Evolutionary conservation across 2,888 invertebrate species (phyloP), one percentile per base, ranked within the genome.

Genomic region (Lasioglossum lativentre): DNA sequence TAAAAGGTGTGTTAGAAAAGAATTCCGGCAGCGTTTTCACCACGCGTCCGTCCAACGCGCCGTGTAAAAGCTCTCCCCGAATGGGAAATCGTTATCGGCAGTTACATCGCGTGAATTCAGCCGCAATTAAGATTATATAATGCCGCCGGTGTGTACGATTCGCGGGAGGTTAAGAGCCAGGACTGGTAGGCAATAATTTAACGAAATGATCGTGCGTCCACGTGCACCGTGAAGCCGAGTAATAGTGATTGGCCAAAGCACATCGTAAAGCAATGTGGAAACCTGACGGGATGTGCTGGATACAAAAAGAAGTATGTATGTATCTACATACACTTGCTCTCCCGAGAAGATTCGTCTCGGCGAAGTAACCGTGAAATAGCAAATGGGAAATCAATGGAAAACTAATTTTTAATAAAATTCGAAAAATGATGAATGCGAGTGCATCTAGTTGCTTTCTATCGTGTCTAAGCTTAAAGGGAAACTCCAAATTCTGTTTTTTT

Each of bases 171-270:
- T 63, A n/a, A 70, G 59, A 71, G 34, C 70, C 42, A 45, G 1
- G 38, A 42, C n/a, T 47, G 47, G 56, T 56, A 80, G 73, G 79
- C 76, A 77, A 79, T 74, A 86, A 82, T 82, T 82, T 80, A 77
- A 56, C 76, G 27, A 59, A 59, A 59, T 59, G 59, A 59, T 59
- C 27, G 27, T 14, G 30, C 40, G 59, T 59, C 66, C 71, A 66
- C 74, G 19, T 73, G 59, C 27, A 27, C 27, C 5, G 59, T 2
- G 59, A 27, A 59, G 59, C 27, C 27, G 14, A 59, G 59, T 30
- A 59, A 59, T 59, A 59, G 5, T 27, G 27, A 59, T 59, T 59
- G 59, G 27, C 27, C 59, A 4, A 14, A 27, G 27, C 14, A 59
- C 27, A 59, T 59, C 59, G 59, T 59, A 59, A 27, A 59, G 14